Percentiles rank a stretch among this genome's conserved stretches.
Evolutionary conservation across 2,113 vertebrate species (phyloP).

Genomic region (human (Homo sapiens)): GRCh38 chr7:67334001-67334500

Average conservation of each 20-base stretch:
- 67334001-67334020: not conserved
- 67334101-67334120: not conserved
- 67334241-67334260: constrained; percentile 45
- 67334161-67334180: not conserved
- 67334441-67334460: not conserved
- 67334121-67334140: constrained; percentile 35
- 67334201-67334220: not conserved
- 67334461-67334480: constrained; percentile 63
- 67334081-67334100: constrained; percentile 45
- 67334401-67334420: constrained; percentile 29
- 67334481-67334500: constrained; percentile 75
- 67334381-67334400: constrained; percentile 56
- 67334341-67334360: not conserved
- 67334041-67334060: constrained; percentile 57
- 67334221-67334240: not conserved
- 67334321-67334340: not conserved
- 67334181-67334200: not conserved
- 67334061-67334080: constrained; percentile 21
- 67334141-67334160: constrained; percentile 1
- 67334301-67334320: constrained; percentile 24
- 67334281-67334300: not conserved
- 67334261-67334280: constrained; percentile 19
- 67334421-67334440: constrained; percentile 37
- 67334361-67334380: constrained; percentile 37
- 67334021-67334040: constrained; percentile 43